phyloP scores from a whole-genome alignment of 2,797 vertebrate species.

The Columba guinea region DNA sequence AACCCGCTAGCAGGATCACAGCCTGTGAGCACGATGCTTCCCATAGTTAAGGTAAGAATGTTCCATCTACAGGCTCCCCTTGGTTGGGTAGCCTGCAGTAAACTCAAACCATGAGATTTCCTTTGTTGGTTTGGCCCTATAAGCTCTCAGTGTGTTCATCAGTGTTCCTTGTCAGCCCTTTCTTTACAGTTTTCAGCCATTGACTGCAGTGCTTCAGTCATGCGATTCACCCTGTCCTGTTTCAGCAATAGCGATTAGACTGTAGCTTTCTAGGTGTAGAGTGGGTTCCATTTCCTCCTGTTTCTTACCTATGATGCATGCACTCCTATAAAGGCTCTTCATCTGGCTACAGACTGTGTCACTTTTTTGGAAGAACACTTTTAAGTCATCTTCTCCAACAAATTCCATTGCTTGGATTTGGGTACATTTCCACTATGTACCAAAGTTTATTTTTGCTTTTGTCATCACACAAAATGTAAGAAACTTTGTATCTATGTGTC shows the following conservation, averaged over 20 bases:
- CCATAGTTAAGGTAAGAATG: no score
- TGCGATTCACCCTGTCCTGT: not conserved
- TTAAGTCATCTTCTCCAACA: not conserved
- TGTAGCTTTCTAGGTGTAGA: not conserved
- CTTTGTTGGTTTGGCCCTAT: not conserved
- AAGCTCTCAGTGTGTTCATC: not conserved
- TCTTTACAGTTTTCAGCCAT: not conserved
- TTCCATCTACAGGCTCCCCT: no score
- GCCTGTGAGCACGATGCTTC: no score
- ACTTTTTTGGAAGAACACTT: not conserved
- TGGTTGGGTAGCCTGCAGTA: not conserved
- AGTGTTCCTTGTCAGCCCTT: not conserved
- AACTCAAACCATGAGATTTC: not conserved
- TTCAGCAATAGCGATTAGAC: not conserved
- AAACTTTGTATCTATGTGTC: not conserved
- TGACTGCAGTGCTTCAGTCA: not conserved
- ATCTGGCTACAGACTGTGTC: not conserved
- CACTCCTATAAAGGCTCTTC: not conserved
- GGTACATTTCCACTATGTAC: not conserved
- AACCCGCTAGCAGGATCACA: no score
- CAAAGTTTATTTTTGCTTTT: not conserved
- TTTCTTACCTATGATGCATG: not conserved
- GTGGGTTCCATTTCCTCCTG: not conserved
- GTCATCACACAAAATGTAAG: not conserved
- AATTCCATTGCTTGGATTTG: not conserved